These are phyloP conservation scores for Tortricodes alternella DNA, from an alignment of 2,888 invertebrate genomes.

Conservation along the genomic window DNA sequence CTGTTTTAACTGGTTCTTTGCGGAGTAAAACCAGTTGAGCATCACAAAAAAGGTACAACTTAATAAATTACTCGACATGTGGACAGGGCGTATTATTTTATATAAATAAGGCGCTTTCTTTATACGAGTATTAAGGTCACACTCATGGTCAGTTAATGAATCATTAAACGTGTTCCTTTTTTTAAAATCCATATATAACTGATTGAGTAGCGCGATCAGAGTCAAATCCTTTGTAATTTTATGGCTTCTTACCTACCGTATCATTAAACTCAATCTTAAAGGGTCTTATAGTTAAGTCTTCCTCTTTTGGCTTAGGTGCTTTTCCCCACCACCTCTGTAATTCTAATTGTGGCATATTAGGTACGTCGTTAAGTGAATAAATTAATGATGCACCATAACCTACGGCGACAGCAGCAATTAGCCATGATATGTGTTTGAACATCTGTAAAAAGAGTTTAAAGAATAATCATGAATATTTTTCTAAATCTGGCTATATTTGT, in stretches of 20 bases:
- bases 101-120: too few species aligned
- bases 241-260: slow-evolving; percentile 46
- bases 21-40: too few species aligned
- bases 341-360: slow-evolving; percentile 57
- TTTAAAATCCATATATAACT: too few species aligned
- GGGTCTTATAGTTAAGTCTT: slow-evolving; percentile 57
- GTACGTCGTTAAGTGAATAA: slow-evolving; percentile 43
- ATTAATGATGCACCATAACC: slow-evolving; percentile 44
- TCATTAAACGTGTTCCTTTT: too few species aligned
- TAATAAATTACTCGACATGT: too few species aligned
- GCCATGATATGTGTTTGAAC: slow-evolving; percentile 44
- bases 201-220: not conserved
- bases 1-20: too few species aligned
- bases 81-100: too few species aligned
- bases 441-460: slow-evolving; percentile 72
- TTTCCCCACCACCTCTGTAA: slow-evolving; percentile 70
- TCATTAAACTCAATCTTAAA: slow-evolving; percentile 70
- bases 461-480: too few species aligned
- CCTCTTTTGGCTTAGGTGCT: slow-evolving; percentile 45
- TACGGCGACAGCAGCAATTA: slow-evolving; percentile 47
- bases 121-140: too few species aligned
- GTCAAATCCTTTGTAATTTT: not conserved
- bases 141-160: too few species aligned
- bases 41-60: too few species aligned
- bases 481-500: too few species aligned